Evolutionary conservation across 2,888 invertebrate genomes (phyloP), one percentile per base, ranked within the genome.

Genomic region (Machimus rusticus): DNA sequence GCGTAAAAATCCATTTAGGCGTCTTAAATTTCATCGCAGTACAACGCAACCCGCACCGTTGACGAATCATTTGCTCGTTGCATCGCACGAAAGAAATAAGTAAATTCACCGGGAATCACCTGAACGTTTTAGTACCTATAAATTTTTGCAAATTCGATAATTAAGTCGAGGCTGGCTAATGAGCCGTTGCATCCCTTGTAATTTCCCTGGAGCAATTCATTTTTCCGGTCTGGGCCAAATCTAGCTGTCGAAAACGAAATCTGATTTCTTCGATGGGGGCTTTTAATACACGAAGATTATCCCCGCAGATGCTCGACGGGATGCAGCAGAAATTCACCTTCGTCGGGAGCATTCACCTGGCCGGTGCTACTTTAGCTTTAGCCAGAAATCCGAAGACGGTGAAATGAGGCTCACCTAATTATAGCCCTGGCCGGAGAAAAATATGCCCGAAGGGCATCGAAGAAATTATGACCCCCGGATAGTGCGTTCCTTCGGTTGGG

Each of bases 401-500:
- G 85, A 85, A 85, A 74, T 85, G 85, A 85, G 43, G 66, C 46
- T 46, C 43, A n/a, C 85, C 34, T 85, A 85, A 85, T 85, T 85
- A 85, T 74, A 43, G 74, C 74, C 39, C 74, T 74, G 74, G 51
- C 5, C 28, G 23, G 74, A 85, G 74, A 85, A 85, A 85, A 85
- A 85, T 43, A 85, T 74, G 74, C 74, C 85, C 85, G 2, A 74
- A n/a, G 74, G 85, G 74, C 57, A 85, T n/a, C 19, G 37, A 85
- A 85, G 85, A 85, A 85, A 85, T 85, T 85, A 85, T 85, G 85
- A 85, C 85, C 85, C 46, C 74, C 74, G 31, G 74, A 85, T 31
- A 46, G 57, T 43, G 74, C 12, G 43, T 23, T 74, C 23, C 66
- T 74, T 66, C n/a, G 74, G 37, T 39, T 43, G 43, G 37, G 43